phyloP scores from a whole-genome alignment of 2,113 vertebrate species.

The Larimichthys polyactis region DNA sequence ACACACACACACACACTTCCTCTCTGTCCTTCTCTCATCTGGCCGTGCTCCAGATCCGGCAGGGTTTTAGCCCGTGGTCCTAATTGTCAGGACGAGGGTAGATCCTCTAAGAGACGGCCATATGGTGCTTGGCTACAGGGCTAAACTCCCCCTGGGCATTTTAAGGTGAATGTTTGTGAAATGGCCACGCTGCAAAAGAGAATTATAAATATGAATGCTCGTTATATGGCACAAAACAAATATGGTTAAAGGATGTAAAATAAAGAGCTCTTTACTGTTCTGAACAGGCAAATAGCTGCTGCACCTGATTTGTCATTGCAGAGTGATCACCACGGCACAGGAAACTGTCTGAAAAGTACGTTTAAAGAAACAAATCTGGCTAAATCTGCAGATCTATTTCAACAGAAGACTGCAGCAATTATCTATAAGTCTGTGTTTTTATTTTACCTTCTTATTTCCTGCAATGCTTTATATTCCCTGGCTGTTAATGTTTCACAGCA shows the following conservation, averaged over 20 bases:
- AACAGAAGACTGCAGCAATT: neutral
- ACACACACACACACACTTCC: neutral
- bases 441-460: no score
- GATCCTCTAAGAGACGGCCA: slow-evolving; percentile 64
- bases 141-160: slow-evolving; percentile 41
- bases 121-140: slow-evolving; percentile 69
- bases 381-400: neutral
- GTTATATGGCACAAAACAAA: neutral
- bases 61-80: slow-evolving; percentile 65
- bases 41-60: slow-evolving; percentile 66
- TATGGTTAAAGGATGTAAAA: neutral
- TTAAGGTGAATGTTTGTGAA: slow-evolving; percentile 56
- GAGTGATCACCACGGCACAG: no score
- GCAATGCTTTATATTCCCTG: neutral
- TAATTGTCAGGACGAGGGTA: slow-evolving; percentile 65
- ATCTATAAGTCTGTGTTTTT: neutral
- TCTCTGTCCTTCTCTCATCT: slow-evolving; percentile 50
- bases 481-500: no score
- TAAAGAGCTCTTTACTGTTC: neutral
- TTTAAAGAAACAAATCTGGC: neutral
- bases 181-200: neutral
- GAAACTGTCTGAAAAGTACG: no score
- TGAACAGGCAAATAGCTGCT: no score
- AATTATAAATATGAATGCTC: neutral
- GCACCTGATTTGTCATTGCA: no score